Base-by-base conservation (phyloP, 2,888 invertebrate species). In the Plagiodera versicolora region DNA sequence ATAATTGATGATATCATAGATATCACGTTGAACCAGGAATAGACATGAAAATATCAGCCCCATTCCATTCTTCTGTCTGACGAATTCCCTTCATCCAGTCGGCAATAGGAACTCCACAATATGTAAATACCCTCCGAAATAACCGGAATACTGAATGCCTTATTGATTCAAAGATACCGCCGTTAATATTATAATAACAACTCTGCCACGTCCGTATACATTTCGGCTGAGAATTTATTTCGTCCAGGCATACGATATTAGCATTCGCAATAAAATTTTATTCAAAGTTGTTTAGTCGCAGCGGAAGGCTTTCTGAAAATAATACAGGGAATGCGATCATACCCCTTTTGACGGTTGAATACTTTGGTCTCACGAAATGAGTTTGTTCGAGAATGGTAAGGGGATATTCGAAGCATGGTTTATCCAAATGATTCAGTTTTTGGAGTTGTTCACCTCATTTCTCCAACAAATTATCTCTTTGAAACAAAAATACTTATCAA, bases 231-330 rank as follows among this genome's bases (percentile, higher is more conserved):
- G 53, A 58, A 67, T 67, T 67, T 70, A 70, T 70, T 66, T 66
- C 58, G 61, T 56, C 61, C 59, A 66, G 61, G 64, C 66, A 65
- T 67, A 67, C 66, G 63, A 65, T 64, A 70, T 70, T 70, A 68
- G 70, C 70, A 69, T 70, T 69, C 64, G 62, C 64, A 69, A 69
- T 70, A 70, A 70, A 70, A 69, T 69, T 70, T 70, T 66, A 68
- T 67, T 59, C 58, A 54, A 52, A 61, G 58, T 61, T 58, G 58
- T 54, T 45, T 61, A 58, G 58, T 61, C 58, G 61, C 46, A 61
- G 51, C 56, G 51, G 59, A 62, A 62, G 53, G 62, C 62, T 56
- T 62, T 62, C 55, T 59, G 48, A 54, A 63, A 57, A 63, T 63
- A 59, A 63, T 62, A 62, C 63, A 44, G 32, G 48, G 53, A 63